phyloP scores from a whole-genome alignment of 2,113 vertebrate genomes.

The Anhinga rufa region DNA sequence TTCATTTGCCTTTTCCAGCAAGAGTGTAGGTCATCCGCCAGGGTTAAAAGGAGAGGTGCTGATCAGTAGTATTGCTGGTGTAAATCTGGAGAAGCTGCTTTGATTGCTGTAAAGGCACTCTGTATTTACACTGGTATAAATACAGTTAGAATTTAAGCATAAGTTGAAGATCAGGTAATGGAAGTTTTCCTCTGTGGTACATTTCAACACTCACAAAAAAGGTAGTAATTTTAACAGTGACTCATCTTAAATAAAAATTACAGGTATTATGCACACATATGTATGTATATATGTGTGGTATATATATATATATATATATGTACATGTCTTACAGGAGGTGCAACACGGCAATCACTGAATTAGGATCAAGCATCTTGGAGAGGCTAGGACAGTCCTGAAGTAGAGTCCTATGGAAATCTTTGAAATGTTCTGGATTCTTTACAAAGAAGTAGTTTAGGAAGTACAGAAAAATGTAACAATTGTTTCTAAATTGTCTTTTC shows the following conservation, averaged over 20 bases:
- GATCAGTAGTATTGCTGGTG: not conserved
- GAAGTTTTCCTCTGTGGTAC: not conserved
- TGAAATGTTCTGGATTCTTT: not conserved
- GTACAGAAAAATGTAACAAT: not conserved
- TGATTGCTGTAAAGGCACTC: not conserved
- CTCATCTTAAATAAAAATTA: not conserved
- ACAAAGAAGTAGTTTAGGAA: not conserved
- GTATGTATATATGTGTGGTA: not conserved
- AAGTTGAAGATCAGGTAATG: not conserved
- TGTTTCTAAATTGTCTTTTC: not conserved
- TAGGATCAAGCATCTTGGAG: not conserved
- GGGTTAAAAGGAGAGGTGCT: not conserved
- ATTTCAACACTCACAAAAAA: not conserved
- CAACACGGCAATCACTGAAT: not conserved
- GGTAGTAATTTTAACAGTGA: not conserved
- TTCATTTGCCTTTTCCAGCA: not conserved
- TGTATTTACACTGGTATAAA: not conserved
- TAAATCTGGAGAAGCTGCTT: not conserved
- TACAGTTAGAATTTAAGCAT: not conserved
- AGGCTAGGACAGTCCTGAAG: not conserved
- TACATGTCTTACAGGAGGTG: not conserved
- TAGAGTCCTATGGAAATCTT: not conserved
- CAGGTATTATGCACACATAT: not conserved
- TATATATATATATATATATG: not conserved
- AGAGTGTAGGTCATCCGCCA: not conserved